A percentile compares a stretch with the other conserved stretches of the same genome.
These are phyloP conservation scores for Quadroppia sp. DNA, from an alignment of 2,888 invertebrate species.

Conservation along the genomic window DNA sequence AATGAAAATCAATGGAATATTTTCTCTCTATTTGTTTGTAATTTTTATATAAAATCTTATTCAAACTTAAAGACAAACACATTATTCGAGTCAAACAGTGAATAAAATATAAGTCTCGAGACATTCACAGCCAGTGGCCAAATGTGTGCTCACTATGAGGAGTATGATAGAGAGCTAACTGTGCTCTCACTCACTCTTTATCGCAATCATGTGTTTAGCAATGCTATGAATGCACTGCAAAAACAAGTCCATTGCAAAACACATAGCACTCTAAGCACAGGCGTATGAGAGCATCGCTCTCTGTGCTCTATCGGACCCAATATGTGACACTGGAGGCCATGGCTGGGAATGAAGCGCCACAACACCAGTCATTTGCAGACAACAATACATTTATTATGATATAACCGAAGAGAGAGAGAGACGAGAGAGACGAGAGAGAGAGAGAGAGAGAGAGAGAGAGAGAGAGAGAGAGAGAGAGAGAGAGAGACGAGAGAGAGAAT, in stretches of 20 bases:
- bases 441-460: too few species aligned
- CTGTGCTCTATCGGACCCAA: not conserved
- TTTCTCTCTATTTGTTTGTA: too few species aligned
- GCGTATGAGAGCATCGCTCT: not conserved
- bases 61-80: not conserved
- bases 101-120: not conserved
- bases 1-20: not conserved
- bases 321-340: not conserved
- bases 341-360: not conserved
- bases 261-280: not conserved
- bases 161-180: not conserved
- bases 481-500: not conserved
- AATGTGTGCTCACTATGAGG: not conserved
- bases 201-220: not conserved
- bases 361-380: not conserved
- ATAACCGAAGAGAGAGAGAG: not conserved
- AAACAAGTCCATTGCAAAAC: not conserved
- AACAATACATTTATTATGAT: constrained; percentile 3
- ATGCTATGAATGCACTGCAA: not conserved
- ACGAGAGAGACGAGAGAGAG: not conserved
- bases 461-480: too few species aligned
- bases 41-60: not conserved
- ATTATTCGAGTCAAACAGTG: not conserved
- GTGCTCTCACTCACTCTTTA: not conserved
- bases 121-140: not conserved